These are phyloP conservation scores for Mola mola DNA, from an alignment of 2,113 vertebrate genomes.

Conservation along the genomic window DNA sequence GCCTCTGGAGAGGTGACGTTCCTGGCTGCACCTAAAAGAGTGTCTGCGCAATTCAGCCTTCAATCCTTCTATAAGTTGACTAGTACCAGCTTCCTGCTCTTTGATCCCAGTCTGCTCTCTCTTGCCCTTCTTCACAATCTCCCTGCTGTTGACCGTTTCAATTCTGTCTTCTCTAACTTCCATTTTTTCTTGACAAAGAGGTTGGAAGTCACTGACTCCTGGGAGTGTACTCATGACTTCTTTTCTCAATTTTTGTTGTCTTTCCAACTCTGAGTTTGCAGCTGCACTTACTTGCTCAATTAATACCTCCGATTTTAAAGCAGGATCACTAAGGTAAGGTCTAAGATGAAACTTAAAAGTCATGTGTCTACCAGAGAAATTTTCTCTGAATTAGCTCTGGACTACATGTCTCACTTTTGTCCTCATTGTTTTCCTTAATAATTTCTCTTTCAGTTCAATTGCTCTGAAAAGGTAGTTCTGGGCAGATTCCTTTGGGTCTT, in stretches of 20 bases:
- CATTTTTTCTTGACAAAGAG: too few relatives aligned
- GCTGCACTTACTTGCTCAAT: neutral
- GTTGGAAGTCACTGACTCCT: neutral
- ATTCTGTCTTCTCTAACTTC: neutral
- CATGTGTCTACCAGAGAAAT: conserved; percentile 1
- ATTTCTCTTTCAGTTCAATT: conserved; percentile 3
- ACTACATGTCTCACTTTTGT: neutral
- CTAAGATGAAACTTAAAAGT: conserved; percentile 3
- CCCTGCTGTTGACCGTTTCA: neutral
- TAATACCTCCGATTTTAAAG: neutral
- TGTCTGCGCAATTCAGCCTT: neutral
- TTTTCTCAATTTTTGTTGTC: neutral
- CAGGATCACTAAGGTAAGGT: neutral
- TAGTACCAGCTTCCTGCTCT: too few relatives aligned
- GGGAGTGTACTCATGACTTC: neutral
- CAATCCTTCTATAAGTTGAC: neutral
- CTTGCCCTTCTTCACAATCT: neutral
- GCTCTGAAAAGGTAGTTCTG: neutral
- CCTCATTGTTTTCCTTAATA: neutral
- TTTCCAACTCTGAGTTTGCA: neutral
- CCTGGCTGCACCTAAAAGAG: too few relatives aligned
- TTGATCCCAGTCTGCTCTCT: neutral
- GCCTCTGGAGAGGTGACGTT: too few relatives aligned
- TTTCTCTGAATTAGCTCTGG: neutral
- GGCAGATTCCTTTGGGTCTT: neutral